Base-by-base conservation (phyloP, 2,797 vertebrate genomes). In the Oreortyx pictus region DNA sequence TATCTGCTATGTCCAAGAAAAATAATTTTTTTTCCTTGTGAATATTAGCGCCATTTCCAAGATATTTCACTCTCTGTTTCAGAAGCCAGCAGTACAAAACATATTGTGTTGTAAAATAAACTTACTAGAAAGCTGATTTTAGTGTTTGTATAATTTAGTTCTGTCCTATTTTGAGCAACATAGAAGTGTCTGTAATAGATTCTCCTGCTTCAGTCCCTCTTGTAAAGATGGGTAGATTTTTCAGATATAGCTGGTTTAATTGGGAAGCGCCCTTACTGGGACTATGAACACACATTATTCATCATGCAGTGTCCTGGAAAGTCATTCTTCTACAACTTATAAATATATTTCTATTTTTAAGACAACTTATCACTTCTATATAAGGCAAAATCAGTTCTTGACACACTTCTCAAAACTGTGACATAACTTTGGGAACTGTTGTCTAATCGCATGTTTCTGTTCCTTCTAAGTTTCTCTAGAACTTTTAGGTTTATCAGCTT, bases 311-410 rank as follows among this genome's bases (percentile, higher is more conserved):
- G 54, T 56, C 66, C 70, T 76, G 77, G 66, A 91, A 88, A 72
- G 85, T 78, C 50, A 76, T 62, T 44, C 59, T 66, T 56, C 70
- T 47, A 82, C 27, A 81, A 62, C 19, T 35, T 52, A 81, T 56
- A 90, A 86, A 79, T n/a, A 67, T 39, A n/a, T 59, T 87, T 85
- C 68, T 93, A 81, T 88, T 93, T 95, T 93, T 88, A 89, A 70
- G 60, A 39, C 35, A 62, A 54, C 52, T 60, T 57, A 74, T 41
- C 25, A 2, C 7, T 82, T 92, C 92, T 60, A 35, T 73, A 44
- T 64, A 94, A 93, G 87, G 89, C 25, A 12, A 91, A 89, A 83
- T 56, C 31, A 83, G 72, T 88, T 79, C 47, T 46, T 83, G 50
- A 70, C 60, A 75, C 11, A 14, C 52, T 83, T 74, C 82, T 73